Evolutionary conservation across 92 coral and sea anemone genomes (phyloP).

Genomic region (Porites cylindrica): DNA sequence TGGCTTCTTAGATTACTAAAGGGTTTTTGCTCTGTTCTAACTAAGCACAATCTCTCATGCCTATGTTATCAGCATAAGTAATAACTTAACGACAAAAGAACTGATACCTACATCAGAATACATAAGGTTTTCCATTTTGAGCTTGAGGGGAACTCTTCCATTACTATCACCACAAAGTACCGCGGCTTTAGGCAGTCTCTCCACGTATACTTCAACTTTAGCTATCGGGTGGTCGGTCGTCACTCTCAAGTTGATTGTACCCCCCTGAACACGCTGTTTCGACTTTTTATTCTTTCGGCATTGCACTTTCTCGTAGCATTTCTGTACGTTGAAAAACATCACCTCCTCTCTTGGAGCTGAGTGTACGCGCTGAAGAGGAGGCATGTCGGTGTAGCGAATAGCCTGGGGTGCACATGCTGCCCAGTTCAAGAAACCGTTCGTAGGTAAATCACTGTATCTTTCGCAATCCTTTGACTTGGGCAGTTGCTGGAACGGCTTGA

Average conservation of each 20-base stretch:
- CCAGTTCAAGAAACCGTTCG: constrained; percentile 40
- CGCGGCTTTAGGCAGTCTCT: constrained; percentile 95
- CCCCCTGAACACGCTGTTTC: constrained; percentile 88
- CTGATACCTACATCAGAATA: constrained; percentile 80
- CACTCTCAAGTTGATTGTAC: constrained; percentile 84
- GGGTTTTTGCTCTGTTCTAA: no score
- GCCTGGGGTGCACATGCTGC: constrained; percentile 15
- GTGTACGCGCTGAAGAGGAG: constrained; percentile 39
- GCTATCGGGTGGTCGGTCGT: constrained; percentile 86
- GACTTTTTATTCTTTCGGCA: constrained; percentile 96
- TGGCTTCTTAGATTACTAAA: no score
- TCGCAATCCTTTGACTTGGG: constrained; percentile 52
- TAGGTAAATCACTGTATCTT: constrained; percentile 28
- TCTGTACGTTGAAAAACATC: constrained; percentile 77
- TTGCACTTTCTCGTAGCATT: constrained; percentile 91
- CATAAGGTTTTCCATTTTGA: constrained; percentile 85
- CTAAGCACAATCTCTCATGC: no score
- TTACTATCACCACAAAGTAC: constrained; percentile 92
- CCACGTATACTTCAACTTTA: constrained; percentile 90
- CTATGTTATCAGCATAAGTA: no score
- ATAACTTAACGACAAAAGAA: neutral
- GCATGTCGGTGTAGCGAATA: constrained; percentile 22
- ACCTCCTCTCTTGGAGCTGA: constrained; percentile 47
- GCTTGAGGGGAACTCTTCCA: constrained; percentile 92
- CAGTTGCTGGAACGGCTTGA: constrained; percentile 46